Percentiles rank a stretch among this genome's conserved stretches.
These are phyloP conservation scores for Mastacembelus armatus DNA, from an alignment of 2,797 vertebrate species.

Conservation along the genomic window DNA sequence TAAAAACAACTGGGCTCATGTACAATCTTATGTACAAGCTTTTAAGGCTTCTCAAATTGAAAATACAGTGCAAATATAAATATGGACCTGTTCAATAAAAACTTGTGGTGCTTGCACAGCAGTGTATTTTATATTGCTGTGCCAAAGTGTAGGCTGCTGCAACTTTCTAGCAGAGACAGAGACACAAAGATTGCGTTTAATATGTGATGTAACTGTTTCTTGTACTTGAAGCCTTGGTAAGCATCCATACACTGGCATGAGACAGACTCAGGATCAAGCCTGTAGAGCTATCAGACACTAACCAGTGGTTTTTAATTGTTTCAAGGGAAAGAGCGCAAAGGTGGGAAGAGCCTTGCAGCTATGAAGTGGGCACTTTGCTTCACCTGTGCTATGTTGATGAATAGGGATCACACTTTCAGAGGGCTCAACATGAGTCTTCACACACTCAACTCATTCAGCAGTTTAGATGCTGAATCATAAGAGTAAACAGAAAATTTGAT, in stretches of 20 bases:
- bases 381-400: conserved; percentile 40
- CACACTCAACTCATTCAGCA: conserved; percentile 51
- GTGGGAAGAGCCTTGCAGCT: background rate
- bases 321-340: conserved; percentile 5
- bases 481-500: conserved; percentile 56
- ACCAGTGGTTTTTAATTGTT: conserved; percentile 4
- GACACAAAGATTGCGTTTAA: conserved; percentile 33
- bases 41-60: conserved; percentile 20
- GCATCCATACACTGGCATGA: conserved; percentile 8
- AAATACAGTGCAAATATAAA: conserved; percentile 38
- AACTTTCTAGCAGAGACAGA: conserved; percentile 28
- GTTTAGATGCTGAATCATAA: conserved; percentile 46
- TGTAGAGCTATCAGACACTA: background rate
- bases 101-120: conserved; percentile 24
- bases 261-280: no score
- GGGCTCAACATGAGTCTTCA: conserved; percentile 18
- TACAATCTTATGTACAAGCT: conserved; percentile 12
- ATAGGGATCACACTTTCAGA: conserved; percentile 20
- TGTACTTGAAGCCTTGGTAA: conserved; percentile 2
- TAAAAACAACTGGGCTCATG: conserved; percentile 3
- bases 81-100: conserved; percentile 27
- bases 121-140: conserved; percentile 28
- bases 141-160: conserved; percentile 46
- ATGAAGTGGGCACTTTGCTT: conserved; percentile 2
- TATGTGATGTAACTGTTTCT: conserved; percentile 33